Evolutionary conservation across 2,888 invertebrate genomes (phyloP), one percentile per base, ranked within the genome.

Genomic region (Volucella inanis): DNA sequence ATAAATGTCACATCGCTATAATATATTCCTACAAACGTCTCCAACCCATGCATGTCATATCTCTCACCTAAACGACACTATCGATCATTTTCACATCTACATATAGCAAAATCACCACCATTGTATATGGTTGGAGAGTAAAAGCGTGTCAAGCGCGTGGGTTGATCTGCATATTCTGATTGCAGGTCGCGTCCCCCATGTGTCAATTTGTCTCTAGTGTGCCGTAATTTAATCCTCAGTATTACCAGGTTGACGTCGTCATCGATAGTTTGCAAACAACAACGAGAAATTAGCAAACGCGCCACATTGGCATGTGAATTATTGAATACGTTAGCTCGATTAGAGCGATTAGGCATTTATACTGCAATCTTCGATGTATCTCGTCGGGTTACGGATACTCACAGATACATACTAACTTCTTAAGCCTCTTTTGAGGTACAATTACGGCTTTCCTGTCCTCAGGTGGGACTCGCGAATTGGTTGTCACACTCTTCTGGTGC

Each of bases 271-370:
- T 85, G 68, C 85, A 50, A 85, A 81, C 81, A 85, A 77, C 85
- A 65, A 31, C 31, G 31, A 76, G 85, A 85, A 85, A 85, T 81
- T 85, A 85, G 85, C 81, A 62, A 85, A 62, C 64, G 84, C 76
- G 85, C 76, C 85, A 85, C 85, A 81, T 85, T 81, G 85, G 85
- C 85, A 85, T 85, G 85, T 85, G 85, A 85, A 81, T 85, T 81
- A 85, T 85, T 85, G 85, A 81, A 81, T 81, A 67, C 71, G 80
- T 76, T 62, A 31, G 52, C 85, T 72, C 85, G 77, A 85, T 85
- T 85, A 85, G 72, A 64, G 64, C 61, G 71, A 79, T 80, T 85
- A 85, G 61, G 71, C 55, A 76, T 62, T 55, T 64, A 49, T 50
- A 45, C 12, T n/a, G 15, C 45, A 15, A 50, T 31, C 38, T 3